Conservation (phyloP, 2,888 invertebrate genomes). For the Corbicula japonica region DNA sequence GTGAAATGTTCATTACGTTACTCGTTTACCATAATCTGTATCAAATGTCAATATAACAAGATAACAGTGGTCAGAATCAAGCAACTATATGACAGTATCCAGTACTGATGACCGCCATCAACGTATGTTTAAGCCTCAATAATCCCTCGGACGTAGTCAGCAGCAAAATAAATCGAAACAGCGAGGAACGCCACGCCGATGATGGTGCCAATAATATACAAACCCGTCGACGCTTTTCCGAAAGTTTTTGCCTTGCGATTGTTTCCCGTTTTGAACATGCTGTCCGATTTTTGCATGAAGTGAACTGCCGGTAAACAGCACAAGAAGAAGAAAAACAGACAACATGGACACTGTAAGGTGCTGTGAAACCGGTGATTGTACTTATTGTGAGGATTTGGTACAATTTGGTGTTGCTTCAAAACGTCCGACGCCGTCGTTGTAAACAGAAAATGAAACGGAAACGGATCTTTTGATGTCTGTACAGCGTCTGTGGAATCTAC, state of each 20-base stretch:
- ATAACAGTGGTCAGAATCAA: too few relatives aligned
- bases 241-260: slow-evolving; percentile 57
- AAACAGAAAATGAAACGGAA: slow-evolving; percentile 59
- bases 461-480: slow-evolving; percentile 46
- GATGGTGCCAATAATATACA: slow-evolving; percentile 69
- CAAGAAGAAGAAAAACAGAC: slow-evolving; percentile 76
- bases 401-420: slow-evolving; percentile 59
- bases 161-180: slow-evolving; percentile 65
- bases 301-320: slow-evolving; percentile 76
- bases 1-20: too few relatives aligned
- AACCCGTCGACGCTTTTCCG: slow-evolving; percentile 64
- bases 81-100: too few relatives aligned
- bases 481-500: slow-evolving; percentile 32
- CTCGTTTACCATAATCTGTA: too few relatives aligned
- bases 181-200: slow-evolving; percentile 64
- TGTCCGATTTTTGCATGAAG: slow-evolving; percentile 73
- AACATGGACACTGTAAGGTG: slow-evolving; percentile 75
- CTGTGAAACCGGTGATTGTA: slow-evolving; percentile 73
- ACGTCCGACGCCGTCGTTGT: slow-evolving; percentile 20
- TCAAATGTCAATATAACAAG: too few relatives aligned
- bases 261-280: slow-evolving; percentile 70
- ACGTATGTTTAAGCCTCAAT: too few relatives aligned
- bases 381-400: slow-evolving; percentile 74
- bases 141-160: slow-evolving; percentile 65
- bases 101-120: too few relatives aligned